Evolutionary conservation across 2,113 vertebrate species (phyloP).

Genomic region (Zootoca vivipara): DNA sequence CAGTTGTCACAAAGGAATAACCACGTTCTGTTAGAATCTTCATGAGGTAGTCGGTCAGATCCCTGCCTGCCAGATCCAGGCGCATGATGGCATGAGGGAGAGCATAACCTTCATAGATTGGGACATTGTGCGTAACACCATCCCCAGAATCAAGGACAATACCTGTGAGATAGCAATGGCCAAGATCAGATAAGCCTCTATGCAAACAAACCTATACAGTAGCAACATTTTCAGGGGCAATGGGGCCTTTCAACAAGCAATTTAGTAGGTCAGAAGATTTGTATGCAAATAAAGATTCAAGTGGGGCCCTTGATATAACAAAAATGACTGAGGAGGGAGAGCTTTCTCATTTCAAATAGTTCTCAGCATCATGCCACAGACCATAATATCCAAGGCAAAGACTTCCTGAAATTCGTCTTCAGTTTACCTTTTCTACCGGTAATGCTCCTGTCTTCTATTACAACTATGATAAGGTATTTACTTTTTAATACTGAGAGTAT

Average conservation of each 20-base stretch:
- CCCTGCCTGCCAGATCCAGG: slow-evolving; percentile 87
- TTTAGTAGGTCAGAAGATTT: not conserved
- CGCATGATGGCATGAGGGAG: slow-evolving; percentile 89
- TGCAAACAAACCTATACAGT: not conserved
- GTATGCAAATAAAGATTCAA: not conserved
- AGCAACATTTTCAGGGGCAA: not conserved
- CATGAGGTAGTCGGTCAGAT: slow-evolving; percentile 98
- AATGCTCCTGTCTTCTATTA: not conserved
- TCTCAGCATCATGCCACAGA: not conserved
- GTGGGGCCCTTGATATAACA: not conserved
- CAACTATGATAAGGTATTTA: not conserved
- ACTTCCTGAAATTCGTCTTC: not conserved
- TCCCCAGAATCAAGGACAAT: slow-evolving; percentile 94
- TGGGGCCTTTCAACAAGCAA: not conserved
- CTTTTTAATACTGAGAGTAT: not conserved
- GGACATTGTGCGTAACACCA: slow-evolving; percentile 89
- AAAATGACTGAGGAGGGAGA: not conserved
- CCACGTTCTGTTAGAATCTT: slow-evolving; percentile 96
- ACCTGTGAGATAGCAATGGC: slow-evolving; percentile 72
- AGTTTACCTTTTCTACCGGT: not conserved
- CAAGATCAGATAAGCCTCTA: slow-evolving; percentile 6
- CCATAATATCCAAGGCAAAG: not conserved
- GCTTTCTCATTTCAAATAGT: not conserved
- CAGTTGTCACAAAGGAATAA: slow-evolving; percentile 95
- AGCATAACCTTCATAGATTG: slow-evolving; percentile 88